These are phyloP conservation scores for Sitta carolinensis DNA, from an alignment of 2,797 vertebrate species.

Conservation along the genomic window DNA sequence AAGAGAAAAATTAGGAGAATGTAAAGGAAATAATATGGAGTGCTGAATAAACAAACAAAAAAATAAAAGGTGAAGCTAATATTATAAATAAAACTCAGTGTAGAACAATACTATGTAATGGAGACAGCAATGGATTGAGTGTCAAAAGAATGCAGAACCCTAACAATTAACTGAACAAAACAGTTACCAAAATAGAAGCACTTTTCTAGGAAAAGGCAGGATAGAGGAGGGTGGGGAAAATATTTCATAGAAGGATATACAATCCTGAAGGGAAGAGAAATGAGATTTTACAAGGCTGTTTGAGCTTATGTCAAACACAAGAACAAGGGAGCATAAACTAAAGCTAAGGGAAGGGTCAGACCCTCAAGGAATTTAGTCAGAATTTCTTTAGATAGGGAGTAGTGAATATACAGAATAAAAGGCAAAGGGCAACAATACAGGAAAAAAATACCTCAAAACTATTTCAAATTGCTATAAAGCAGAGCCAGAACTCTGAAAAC, in stretches of 20 bases:
- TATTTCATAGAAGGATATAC: slow-evolving; percentile 70
- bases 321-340: slow-evolving; percentile 78
- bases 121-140: neutral
- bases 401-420: slow-evolving; percentile 71
- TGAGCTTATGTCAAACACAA: slow-evolving; percentile 78
- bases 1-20: neutral
- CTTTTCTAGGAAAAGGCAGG: slow-evolving; percentile 31
- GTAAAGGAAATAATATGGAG: neutral
- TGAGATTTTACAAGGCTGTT: slow-evolving; percentile 77
- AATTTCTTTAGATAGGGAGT: slow-evolving; percentile 73
- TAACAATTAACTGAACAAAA: slow-evolving; percentile 29
- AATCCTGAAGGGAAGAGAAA: slow-evolving; percentile 77
- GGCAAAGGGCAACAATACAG: slow-evolving; percentile 54
- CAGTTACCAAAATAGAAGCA: slow-evolving; percentile 24
- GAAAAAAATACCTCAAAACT: neutral
- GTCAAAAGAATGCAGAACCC: slow-evolving; percentile 11
- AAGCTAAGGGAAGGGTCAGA: slow-evolving; percentile 78
- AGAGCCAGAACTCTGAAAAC: neutral
- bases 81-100: neutral
- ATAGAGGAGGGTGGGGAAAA: neutral
- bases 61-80: neutral
- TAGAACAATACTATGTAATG: neutral
- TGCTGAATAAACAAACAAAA: neutral
- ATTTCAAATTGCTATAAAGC: slow-evolving; percentile 47
- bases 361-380: slow-evolving; percentile 76